Conservation (phyloP, 2,797 vertebrate species). For the Fringilla coelebs region DNA sequence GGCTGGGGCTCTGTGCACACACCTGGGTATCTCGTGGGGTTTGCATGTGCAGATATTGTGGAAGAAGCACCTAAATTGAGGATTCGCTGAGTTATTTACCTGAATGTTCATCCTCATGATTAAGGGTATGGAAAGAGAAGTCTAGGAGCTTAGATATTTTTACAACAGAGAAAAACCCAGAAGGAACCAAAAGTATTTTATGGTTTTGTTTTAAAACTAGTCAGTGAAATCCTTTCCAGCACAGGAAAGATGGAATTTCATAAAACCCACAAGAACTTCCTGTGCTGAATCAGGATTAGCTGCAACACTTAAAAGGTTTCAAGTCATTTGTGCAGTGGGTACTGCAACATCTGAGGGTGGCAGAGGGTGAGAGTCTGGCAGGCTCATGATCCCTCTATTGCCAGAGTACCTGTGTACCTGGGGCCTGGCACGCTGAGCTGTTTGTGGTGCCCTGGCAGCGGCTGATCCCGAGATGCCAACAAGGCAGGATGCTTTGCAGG, state of each 20-base stretch:
- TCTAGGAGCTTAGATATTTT: background rate
- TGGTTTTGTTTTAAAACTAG: background rate
- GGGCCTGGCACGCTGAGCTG: background rate
- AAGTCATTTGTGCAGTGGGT: accelerated
- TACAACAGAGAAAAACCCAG: background rate
- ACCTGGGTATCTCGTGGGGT: background rate
- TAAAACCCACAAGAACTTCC: background rate
- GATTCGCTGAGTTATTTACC: background rate
- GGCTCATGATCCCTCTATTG: background rate
- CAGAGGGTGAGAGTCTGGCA: background rate
- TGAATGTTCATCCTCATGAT: background rate
- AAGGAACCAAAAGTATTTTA: background rate
- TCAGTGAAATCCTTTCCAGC: background rate
- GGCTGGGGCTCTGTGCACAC: background rate
- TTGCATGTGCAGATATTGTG: accelerated
- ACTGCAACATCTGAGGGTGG: background rate
- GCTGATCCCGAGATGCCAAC: accelerated
- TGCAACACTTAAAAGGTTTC: background rate
- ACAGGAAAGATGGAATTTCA: background rate
- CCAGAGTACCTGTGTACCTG: background rate
- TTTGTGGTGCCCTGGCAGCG: background rate
- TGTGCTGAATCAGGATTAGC: accelerated
- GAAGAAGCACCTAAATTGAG: background rate
- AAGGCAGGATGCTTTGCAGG: background rate
- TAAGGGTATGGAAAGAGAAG: background rate